Percentiles rank a stretch among this genome's conserved stretches.
Evolutionary conservation across 2,888 invertebrate species (phyloP).

Genomic region (Spialia ferax): DNA sequence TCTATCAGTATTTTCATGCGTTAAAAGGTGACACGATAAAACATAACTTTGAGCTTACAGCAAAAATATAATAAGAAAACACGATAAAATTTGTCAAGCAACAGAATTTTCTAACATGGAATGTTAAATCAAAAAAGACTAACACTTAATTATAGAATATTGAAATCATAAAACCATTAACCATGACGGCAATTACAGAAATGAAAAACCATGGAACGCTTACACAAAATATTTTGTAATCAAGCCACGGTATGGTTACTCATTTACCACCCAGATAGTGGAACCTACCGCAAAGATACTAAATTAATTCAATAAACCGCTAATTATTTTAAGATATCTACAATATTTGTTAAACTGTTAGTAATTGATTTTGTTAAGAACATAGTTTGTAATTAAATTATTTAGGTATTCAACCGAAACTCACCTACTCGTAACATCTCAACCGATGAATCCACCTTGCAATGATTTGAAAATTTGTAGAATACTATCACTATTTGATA

Average conservation of each 20-base stretch:
- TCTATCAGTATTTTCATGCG: too few relatives aligned
- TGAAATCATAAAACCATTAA: constrained; percentile 28
- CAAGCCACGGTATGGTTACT: constrained; percentile 11
- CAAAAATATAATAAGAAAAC: constrained; percentile 12
- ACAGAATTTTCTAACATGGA: constrained; percentile 26
- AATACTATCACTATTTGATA: too few relatives aligned
- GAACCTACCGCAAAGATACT: constrained; percentile 6
- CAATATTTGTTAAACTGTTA: too few relatives aligned
- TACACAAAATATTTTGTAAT: constrained; percentile 31
- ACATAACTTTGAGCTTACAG: constrained; percentile 4
- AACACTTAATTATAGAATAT: constrained; percentile 29
- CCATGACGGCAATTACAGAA: constrained; percentile 24
- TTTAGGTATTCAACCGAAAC: too few relatives aligned
- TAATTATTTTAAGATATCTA: constrained; percentile 38
- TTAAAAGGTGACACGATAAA: too few relatives aligned
- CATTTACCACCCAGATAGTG: constrained; percentile 33
- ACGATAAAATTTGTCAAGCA: constrained; percentile 20
- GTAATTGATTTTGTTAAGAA: too few relatives aligned
- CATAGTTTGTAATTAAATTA: too few relatives aligned
- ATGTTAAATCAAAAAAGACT: constrained; percentile 15
- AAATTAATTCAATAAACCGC: constrained; percentile 63
- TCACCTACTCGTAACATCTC: too few relatives aligned
- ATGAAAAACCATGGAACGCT: constrained; percentile 24
- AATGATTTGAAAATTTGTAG: too few relatives aligned
- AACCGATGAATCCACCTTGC: too few relatives aligned